These are phyloP conservation scores for Scaptomyza polygonia DNA, from an alignment of 2,888 invertebrate species.

Conservation along the genomic window DNA sequence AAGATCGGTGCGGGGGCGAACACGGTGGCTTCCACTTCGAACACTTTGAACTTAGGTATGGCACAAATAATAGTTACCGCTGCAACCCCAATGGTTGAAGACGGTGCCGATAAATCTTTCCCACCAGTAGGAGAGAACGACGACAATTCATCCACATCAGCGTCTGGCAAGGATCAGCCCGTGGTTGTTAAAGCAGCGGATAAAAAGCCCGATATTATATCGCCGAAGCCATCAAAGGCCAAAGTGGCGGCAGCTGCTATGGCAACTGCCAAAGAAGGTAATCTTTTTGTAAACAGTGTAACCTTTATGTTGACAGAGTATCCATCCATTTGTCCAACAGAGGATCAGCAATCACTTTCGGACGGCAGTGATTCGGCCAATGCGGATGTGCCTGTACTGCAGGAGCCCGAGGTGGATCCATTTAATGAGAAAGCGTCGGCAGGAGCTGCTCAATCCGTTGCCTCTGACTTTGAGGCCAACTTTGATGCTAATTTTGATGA, in stretches of 20 bases:
- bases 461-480: constrained; percentile 83
- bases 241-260: constrained; percentile 51
- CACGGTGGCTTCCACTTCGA: constrained; percentile 62
- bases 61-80: constrained; percentile 97
- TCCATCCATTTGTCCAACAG: constrained; percentile 65
- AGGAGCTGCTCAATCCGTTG: constrained; percentile 34
- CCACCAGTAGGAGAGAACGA: constrained; percentile 86
- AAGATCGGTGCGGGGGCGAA: constrained; percentile 35
- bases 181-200: constrained; percentile 35
- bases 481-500: constrained; percentile 82
- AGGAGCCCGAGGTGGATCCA: constrained; percentile 79
- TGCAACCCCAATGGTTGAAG: constrained; percentile 96
- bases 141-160: constrained; percentile 33
- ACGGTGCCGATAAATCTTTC: constrained; percentile 90
- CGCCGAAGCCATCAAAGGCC: constrained; percentile 51
- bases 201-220: constrained; percentile 65
- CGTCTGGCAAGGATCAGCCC: constrained; percentile 37
- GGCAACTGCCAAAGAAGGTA: constrained; percentile 73
- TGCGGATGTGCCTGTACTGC: constrained; percentile 70
- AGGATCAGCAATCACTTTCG: constrained; percentile 73
- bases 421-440: constrained; percentile 76
- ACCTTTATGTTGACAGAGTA: constrained; percentile 67
- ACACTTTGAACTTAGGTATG: constrained; percentile 90
- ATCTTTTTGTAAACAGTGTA: constrained; percentile 43
- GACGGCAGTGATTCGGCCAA: constrained; percentile 73